Evolutionary conservation across 2,888 invertebrate genomes (phyloP), one percentile per base, ranked within the genome.

Genomic region (Mycalesis mineus): DNA sequence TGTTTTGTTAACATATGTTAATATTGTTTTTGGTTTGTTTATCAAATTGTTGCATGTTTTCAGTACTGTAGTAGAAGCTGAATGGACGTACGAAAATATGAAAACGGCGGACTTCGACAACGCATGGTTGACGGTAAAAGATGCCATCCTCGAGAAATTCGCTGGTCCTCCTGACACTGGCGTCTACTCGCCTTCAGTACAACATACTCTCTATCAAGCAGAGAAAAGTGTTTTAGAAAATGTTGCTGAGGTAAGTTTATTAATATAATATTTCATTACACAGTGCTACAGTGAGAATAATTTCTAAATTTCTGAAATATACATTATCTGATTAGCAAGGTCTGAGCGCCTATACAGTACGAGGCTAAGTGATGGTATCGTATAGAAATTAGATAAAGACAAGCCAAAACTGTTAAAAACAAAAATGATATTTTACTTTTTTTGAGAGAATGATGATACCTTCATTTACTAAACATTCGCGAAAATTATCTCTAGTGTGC

Each of bases 101-200:
- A 81, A 91, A 1, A 91, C 91, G 1, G 91, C 95, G 0, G 91
- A 95, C 74, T 95, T 94, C 72, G 93, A 94, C 73, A 84, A 90
- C 55, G 92, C 92, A 0, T 95, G 95, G 95, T 77, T 91, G 37
- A 91, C 91, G 0, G 94, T 95, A 0, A 93, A 92, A 70, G 91
- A 93, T 50, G 92, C 93, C 48, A 94, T 95, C 37, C 74, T 95
- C 57, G 92, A 93, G 61, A 94, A 93, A 70, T 95, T 96, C 73
- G 95, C 95, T 5, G 95, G 95, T 0, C 93, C 94, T 50, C 91
- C 94, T 0, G 91, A 92, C 61, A 91, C 88, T 1, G 96, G 96
- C 1, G 84, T 94, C 2, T 92, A 93, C 64, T 95, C 95, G 0
- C 94, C 95, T 0, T 95, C 95, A 1, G 95, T 95, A 0, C 95